phyloP scores from a whole-genome alignment of 1,140 invertebrate genomes.

The Drosophila sproati region DNA sequence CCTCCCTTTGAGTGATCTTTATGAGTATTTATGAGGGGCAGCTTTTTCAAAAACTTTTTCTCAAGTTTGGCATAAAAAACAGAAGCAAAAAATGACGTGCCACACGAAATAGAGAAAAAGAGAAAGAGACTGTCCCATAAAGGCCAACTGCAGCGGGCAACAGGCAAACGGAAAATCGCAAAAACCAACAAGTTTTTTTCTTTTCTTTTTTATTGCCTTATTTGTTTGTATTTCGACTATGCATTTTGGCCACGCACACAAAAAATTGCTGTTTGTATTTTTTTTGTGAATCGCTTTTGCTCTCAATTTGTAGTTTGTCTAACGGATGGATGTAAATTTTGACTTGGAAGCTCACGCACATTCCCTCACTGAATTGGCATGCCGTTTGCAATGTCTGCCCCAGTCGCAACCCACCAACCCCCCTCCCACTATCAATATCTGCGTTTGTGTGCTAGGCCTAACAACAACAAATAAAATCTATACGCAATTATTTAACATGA shows the following conservation, averaged over 20 bases:
- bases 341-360: constrained; percentile 66
- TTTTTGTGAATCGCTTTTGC: constrained; percentile 45
- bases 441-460: constrained; percentile 23
- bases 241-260: constrained; percentile 35
- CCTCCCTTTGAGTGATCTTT: constrained; percentile 36
- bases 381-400: constrained; percentile 46
- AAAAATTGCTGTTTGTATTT: constrained; percentile 6
- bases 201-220: background rate
- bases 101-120: constrained; percentile 14
- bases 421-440: background rate
- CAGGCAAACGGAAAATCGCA: constrained; percentile 41
- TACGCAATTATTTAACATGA: constrained; percentile 80
- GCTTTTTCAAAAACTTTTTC: constrained; percentile 21
- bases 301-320: constrained; percentile 45
- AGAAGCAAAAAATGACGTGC: constrained; percentile 33
- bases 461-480: constrained; percentile 67
- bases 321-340: constrained; percentile 55
- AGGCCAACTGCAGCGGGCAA: constrained; percentile 53
- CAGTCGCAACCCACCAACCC: constrained; percentile 6
- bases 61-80: constrained; percentile 44
- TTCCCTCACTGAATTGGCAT: constrained; percentile 72
- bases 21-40: constrained; percentile 61
- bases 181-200: constrained; percentile 35
- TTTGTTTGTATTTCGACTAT: constrained; percentile 26
- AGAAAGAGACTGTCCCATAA: constrained; percentile 46